These are phyloP conservation scores for Latrodectus hesperus DNA, from an alignment of 2,888 invertebrate species.

Conservation along the genomic window DNA sequence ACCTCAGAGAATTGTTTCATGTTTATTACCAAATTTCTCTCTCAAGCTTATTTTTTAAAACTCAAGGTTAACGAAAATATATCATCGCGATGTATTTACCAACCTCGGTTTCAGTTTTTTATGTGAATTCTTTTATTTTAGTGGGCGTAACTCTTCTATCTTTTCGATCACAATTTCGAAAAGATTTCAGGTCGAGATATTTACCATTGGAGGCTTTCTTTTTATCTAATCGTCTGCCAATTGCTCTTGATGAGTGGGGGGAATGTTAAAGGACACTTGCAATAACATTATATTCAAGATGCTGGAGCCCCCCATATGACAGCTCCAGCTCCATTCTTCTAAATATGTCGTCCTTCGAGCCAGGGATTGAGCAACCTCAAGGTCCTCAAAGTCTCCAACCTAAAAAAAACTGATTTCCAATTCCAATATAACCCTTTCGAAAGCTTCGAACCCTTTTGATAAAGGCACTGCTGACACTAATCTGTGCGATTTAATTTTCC, in stretches of 20 bases:
- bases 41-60: background rate
- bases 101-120: background rate
- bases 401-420: background rate
- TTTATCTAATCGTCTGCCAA: too few species aligned
- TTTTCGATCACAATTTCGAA: background rate
- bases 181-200: background rate
- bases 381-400: background rate
- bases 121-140: background rate
- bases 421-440: background rate
- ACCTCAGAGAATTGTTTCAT: too few species aligned
- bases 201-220: background rate
- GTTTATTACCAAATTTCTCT: background rate
- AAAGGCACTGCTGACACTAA: background rate
- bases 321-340: background rate
- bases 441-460: background rate
- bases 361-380: background rate
- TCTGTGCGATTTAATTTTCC: background rate
- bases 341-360: too few species aligned
- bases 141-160: background rate
- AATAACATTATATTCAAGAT: too few species aligned
- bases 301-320: background rate
- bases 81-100: background rate
- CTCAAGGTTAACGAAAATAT: background rate
- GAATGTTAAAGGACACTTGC: too few species aligned
- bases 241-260: too few species aligned